phyloP scores from a whole-genome alignment of 1,140 invertebrate species.

The Leptopilina clavipes region DNA sequence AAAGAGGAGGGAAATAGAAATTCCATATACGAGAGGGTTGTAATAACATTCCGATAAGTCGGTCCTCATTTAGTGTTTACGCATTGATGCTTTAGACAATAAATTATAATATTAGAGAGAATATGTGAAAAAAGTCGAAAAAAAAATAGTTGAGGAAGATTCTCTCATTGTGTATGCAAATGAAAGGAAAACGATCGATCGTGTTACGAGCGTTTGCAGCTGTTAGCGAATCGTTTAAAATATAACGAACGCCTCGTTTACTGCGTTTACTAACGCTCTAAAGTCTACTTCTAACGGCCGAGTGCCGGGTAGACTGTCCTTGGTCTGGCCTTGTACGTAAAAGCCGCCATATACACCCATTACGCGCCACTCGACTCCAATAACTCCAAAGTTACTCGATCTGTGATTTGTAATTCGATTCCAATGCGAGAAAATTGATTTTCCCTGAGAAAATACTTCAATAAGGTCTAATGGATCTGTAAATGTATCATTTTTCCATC shows the following conservation, averaged over 20 bases:
- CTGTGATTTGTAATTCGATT: constrained; percentile 24
- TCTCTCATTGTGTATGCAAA: background rate
- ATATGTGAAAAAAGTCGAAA: background rate
- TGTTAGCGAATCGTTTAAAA: constrained; percentile 30
- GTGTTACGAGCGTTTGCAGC: background rate
- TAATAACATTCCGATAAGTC: background rate
- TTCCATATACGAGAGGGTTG: no score
- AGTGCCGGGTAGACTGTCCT: constrained; percentile 3
- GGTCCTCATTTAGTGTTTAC: background rate
- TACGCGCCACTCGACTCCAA: constrained; percentile 22
- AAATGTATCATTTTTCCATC: no score
- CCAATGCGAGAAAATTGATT: no score
- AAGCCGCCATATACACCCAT: constrained; percentile 18
- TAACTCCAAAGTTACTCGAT: constrained; percentile 12
- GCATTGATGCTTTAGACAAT: background rate
- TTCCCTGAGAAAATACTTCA: background rate
- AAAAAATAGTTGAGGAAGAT: background rate
- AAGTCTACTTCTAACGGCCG: constrained; percentile 18
- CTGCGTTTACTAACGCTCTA: constrained; percentile 29
- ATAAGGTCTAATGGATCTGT: no score
- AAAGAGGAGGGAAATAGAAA: no score
- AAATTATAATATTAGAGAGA: no score
- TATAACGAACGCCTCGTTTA: constrained; percentile 33
- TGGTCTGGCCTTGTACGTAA: constrained; percentile 32
- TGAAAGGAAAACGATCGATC: background rate